phyloP scores from a whole-genome alignment of 2,888 invertebrate species.

The Caenorhabditis drosophilae region DNA sequence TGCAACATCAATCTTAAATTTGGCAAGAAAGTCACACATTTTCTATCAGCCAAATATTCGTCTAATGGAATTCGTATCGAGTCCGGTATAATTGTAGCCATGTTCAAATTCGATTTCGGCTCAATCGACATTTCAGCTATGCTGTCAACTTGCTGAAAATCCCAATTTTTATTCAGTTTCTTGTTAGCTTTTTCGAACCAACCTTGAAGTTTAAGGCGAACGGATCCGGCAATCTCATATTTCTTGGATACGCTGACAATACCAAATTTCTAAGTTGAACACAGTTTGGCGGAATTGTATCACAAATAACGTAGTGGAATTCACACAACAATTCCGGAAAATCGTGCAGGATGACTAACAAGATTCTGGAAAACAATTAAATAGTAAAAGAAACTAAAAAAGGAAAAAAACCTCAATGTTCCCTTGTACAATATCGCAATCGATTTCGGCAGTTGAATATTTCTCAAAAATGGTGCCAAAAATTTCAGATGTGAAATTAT shows the following conservation, averaged over 20 bases:
- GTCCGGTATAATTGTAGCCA: slow-evolving; percentile 59
- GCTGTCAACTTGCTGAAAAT: slow-evolving; percentile 66
- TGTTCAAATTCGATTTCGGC: slow-evolving; percentile 64
- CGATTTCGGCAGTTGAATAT: slow-evolving; percentile 92
- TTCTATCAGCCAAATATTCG: slow-evolving; percentile 83
- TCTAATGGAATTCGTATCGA: slow-evolving; percentile 79
- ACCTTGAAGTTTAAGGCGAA: slow-evolving; percentile 97
- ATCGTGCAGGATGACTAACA: slow-evolving; percentile 93
- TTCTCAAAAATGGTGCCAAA: slow-evolving; percentile 92
- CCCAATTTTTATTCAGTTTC: too few species aligned
- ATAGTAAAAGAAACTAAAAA: neutral
- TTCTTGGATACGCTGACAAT: slow-evolving; percentile 93
- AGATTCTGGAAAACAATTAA: slow-evolving; percentile 75
- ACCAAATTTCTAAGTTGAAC: slow-evolving; percentile 97
- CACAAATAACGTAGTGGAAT: slow-evolving; percentile 98
- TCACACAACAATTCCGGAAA: slow-evolving; percentile 99
- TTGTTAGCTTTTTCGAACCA: too few species aligned
- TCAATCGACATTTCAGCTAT: slow-evolving; percentile 67
- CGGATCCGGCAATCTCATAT: slow-evolving; percentile 97
- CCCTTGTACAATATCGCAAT: slow-evolving; percentile 94
- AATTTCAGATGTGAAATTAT: slow-evolving; percentile 94
- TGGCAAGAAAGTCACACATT: slow-evolving; percentile 72
- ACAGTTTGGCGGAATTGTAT: slow-evolving; percentile 98
- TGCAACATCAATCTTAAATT: slow-evolving; percentile 71
- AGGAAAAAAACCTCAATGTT: slow-evolving; percentile 27